Conservation (phyloP, 2,113 vertebrate genomes). For the Guaruba guarouba region DNA sequence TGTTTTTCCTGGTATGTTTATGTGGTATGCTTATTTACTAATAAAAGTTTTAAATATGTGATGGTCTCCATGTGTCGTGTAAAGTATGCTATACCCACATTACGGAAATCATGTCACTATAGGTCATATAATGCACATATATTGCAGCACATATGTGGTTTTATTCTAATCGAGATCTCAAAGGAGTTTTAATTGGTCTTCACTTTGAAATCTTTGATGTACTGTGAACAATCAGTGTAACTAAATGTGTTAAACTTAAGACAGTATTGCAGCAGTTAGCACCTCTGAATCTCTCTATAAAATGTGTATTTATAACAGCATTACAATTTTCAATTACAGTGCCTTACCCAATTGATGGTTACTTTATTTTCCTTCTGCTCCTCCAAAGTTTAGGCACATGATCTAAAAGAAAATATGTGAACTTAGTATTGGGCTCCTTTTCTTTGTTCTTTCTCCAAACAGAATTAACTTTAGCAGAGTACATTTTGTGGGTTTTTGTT, state of each 20-base stretch:
- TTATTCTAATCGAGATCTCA: not conserved
- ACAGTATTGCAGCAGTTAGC: not conserved
- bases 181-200: not conserved
- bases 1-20: not conserved
- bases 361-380: not conserved
- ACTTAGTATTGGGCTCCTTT: not conserved
- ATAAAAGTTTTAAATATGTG: not conserved
- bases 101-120: not conserved
- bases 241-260: not conserved
- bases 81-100: not conserved
- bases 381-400: not conserved
- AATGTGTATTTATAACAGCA: not conserved
- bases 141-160: not conserved
- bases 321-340: not conserved
- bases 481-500: not conserved
- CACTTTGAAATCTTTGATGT: not conserved
- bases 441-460: slow-evolving; percentile 9
- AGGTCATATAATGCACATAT: not conserved
- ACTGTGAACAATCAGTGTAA: not conserved
- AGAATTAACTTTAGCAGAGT: not conserved
- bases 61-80: not conserved
- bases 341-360: not conserved
- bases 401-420: not conserved
- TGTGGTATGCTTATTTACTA: not conserved
- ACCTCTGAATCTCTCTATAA: not conserved